Base-by-base conservation (phyloP, 2,797 vertebrate species). In the Acipenser transmontanus region DNA sequence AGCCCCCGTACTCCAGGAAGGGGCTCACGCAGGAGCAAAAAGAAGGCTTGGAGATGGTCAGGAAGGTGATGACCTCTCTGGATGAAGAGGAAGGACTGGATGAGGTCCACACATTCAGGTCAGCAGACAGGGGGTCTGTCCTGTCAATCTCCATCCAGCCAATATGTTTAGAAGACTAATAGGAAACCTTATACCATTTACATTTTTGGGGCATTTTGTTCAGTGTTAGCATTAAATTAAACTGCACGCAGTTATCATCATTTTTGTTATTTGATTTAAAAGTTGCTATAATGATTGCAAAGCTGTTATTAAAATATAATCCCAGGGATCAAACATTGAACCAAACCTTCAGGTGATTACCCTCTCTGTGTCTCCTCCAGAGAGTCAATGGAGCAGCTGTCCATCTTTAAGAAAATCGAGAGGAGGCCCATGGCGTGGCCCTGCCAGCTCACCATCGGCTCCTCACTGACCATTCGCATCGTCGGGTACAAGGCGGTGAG, bases 401-500 rank as follows among this genome's bases (percentile, higher is more conserved):
- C 85, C 10, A 82, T 95, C 83, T 99, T 98, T 73, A 99, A 98
- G 85, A 88, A 85, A 59, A 87, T 89, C 2, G 91, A 93, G 81
- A 89, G 82, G 72, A 86, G 71, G 62, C 90, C 95, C 4, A 75
- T 84, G 76, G 51, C 89, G 48, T 99, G 97, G 97, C 82, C 87
- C 47, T 99, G 97, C 78, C 88, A 86, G 47, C 91, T 99, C 72
- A 99, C 97, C 71, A 93, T 99, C 49, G 94, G 97, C 72, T 92
- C 90, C 77, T 71, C 82, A 66, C 78, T 99, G 56, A 80, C 93
- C 69, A 97, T 99, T 82, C 92, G 85, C 63, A 95, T 99, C 20
- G 78, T 93, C 65, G 97, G 93, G 65, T 98, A 94, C 82, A 99
- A 97, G 89, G 85, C 91, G 59, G 97, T 99, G 88, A 88, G 95